These are phyloP conservation scores for Hypothenemus hampei DNA, from an alignment of 1,140 invertebrate species.

Conservation along the genomic window DNA sequence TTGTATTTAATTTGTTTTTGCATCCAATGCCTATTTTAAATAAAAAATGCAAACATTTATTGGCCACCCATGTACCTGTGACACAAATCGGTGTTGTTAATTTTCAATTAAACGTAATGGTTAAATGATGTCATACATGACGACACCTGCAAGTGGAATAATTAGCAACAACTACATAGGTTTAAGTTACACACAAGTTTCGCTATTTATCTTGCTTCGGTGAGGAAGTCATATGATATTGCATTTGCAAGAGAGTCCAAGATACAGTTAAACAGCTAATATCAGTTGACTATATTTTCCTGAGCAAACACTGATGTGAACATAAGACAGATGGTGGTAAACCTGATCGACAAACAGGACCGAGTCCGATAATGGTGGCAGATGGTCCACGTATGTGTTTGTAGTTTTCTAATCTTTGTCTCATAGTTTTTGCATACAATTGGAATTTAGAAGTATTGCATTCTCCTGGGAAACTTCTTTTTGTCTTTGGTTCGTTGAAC, in stretches of 20 bases:
- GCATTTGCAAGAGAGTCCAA: background rate
- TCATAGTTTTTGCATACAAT: background rate
- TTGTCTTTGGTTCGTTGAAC: background rate
- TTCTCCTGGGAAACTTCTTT: background rate
- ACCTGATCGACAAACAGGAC: conserved; percentile 12
- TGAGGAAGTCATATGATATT: background rate
- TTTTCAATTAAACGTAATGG: too few relatives aligned
- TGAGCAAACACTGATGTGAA: conserved; percentile 11
- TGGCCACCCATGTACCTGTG: too few relatives aligned
- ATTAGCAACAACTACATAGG: too few relatives aligned
- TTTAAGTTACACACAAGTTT: background rate
- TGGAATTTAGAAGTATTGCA: background rate
- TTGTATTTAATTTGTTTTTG: too few relatives aligned
- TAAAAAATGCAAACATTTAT: too few relatives aligned
- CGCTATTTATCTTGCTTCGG: background rate
- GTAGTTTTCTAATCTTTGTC: conserved; percentile 8
- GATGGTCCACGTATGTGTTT: conserved; percentile 15
- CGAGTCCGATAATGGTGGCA: conserved; percentile 2
- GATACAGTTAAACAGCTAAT: conserved; percentile 12
- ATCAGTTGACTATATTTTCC: conserved; percentile 6
- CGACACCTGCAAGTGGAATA: too few relatives aligned
- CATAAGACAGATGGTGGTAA: conserved; percentile 20
- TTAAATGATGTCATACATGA: too few relatives aligned
- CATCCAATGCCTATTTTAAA: too few relatives aligned
- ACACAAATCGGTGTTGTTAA: too few relatives aligned